phyloP scores from a whole-genome alignment of 2,113 vertebrate species.

The Colinus virginianus region DNA sequence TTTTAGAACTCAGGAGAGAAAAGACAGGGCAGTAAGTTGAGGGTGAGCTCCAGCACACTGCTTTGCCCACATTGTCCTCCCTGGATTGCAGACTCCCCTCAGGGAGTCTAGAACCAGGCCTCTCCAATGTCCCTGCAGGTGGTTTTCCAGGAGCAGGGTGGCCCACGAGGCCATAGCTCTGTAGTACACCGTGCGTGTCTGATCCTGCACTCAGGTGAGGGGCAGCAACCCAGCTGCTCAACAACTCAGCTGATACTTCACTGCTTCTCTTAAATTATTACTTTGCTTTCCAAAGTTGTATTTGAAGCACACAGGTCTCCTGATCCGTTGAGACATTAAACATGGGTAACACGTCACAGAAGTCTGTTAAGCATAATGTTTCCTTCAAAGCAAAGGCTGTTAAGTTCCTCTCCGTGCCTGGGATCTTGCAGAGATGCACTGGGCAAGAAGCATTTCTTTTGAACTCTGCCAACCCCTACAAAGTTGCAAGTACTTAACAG shows the following conservation, averaged over 20 bases:
- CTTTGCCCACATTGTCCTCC: background rate
- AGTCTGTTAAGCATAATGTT: fast-evolving
- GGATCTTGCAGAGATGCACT: background rate
- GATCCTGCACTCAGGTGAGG: background rate
- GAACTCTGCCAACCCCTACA: background rate
- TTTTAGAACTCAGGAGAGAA: background rate
- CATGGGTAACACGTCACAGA: background rate
- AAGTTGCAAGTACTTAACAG: background rate
- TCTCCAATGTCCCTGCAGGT: no score
- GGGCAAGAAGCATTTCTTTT: background rate
- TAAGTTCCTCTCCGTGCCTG: background rate
- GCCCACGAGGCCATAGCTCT: background rate
- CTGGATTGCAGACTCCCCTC: background rate
- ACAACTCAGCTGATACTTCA: fast-evolving
- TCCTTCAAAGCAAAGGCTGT: background rate
- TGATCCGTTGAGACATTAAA: background rate
- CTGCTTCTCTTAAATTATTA: background rate
- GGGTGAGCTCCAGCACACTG: fast-evolving
- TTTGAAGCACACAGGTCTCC: background rate
- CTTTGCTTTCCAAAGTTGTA: background rate
- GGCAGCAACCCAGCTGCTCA: background rate
- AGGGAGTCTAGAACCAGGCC: background rate
- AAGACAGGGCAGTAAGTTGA: background rate
- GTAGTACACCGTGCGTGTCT: background rate
- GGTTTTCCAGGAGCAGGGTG: background rate